Evolutionary conservation across 2,888 invertebrate genomes (phyloP).

Genomic region (Pyrocoelia pectoralis): DNA sequence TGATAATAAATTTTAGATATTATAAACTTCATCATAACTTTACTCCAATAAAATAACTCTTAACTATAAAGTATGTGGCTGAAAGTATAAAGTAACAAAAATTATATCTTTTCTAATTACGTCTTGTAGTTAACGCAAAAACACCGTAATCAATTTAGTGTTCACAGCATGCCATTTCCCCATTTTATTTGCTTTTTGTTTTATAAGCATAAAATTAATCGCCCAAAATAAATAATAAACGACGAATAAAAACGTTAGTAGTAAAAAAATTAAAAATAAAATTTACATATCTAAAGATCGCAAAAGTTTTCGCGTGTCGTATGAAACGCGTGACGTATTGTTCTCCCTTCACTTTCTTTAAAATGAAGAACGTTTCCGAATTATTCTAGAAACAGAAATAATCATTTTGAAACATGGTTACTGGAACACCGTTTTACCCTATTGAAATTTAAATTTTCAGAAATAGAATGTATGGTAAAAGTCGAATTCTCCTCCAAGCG

Average conservation of each 20-base stretch:
- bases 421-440: conserved; percentile 15
- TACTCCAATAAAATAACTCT: no score
- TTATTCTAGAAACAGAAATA: conserved; percentile 1
- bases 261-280: conserved; percentile 3
- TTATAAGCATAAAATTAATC: neutral
- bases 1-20: no score
- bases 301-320: neutral
- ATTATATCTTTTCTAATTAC: neutral
- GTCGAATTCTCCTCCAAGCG: conserved; percentile 30
- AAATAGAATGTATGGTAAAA: conserved; percentile 24
- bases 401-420: conserved; percentile 25
- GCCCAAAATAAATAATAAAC: neutral
- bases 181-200: neutral
- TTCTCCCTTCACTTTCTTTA: neutral
- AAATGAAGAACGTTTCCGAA: neutral
- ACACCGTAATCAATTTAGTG: neutral
- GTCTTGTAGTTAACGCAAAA: neutral
- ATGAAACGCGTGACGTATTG: neutral
- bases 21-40: no score
- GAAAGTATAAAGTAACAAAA: neutral
- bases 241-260: neutral
- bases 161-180: neutral
- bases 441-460: conserved; percentile 24
- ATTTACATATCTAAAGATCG: conserved; percentile 1
- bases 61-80: no score